Conservation (phyloP, 2,888 invertebrate species). For the Leptopilina drosophilae region DNA sequence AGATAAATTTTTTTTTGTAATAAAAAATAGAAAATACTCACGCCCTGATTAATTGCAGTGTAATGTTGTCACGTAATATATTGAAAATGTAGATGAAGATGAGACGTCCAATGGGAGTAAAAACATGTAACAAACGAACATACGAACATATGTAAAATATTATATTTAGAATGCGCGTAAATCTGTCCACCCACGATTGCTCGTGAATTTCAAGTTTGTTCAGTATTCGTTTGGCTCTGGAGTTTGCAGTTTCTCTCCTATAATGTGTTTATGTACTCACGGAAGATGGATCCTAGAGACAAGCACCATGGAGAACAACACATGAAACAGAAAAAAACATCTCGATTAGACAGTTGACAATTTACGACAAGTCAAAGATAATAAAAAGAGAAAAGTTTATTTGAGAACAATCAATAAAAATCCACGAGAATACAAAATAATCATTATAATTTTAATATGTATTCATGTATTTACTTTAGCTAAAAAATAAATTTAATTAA, state of each 20-base stretch:
- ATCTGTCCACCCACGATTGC: slow-evolving; percentile 56
- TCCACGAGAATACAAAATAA: too few species aligned
- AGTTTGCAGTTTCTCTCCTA: slow-evolving; percentile 43
- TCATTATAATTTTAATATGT: too few species aligned
- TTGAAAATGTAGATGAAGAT: slow-evolving; percentile 46
- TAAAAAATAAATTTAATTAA: not conserved
- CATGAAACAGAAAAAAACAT: slow-evolving; percentile 69
- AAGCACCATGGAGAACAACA: slow-evolving; percentile 46
- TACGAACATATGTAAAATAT: slow-evolving; percentile 55
- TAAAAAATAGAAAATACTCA: slow-evolving; percentile 59
- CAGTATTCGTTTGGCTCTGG: slow-evolving; percentile 43
- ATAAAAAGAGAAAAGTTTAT: not conserved
- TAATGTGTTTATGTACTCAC: slow-evolving; percentile 67
- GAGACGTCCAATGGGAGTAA: slow-evolving; percentile 50
- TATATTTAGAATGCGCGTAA: slow-evolving; percentile 58
- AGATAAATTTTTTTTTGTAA: too few species aligned
- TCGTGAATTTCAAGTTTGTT: slow-evolving; percentile 54
- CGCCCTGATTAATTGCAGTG: slow-evolving; percentile 59
- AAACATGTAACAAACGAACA: slow-evolving; percentile 58
- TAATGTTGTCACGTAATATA: slow-evolving; percentile 46
- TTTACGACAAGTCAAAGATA: slow-evolving; percentile 36
- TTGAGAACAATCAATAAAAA: too few species aligned
- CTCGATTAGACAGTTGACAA: slow-evolving; percentile 49
- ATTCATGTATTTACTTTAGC: too few species aligned
- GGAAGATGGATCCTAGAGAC: slow-evolving; percentile 73